A percentile compares a stretch with the other conserved stretches of the same genome.
These are phyloP conservation scores for Mactromeris polynyma DNA, from an alignment of 2,888 invertebrate species.

Conservation along the genomic window DNA sequence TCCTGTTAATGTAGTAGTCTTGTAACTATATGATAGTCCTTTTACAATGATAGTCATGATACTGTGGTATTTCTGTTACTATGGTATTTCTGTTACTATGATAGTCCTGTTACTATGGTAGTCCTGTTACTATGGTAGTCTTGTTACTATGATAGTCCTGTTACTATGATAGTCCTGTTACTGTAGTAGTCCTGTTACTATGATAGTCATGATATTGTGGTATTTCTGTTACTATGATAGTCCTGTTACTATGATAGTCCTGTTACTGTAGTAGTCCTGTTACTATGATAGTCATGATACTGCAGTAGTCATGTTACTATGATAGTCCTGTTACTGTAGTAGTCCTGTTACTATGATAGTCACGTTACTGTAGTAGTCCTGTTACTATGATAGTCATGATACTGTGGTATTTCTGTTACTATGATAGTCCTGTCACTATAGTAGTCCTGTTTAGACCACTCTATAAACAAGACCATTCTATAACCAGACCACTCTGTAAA, in stretches of 20 bases:
- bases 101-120: not conserved
- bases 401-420: too few species aligned
- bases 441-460: too few species aligned
- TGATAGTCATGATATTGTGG: too few species aligned
- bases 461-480: too few species aligned
- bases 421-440: too few species aligned
- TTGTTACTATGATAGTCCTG: not conserved
- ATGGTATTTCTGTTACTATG: not conserved
- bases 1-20: not conserved
- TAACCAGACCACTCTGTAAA: too few species aligned
- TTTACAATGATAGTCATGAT: not conserved
- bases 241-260: not conserved
- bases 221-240: too few species aligned
- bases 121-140: not conserved
- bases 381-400: too few species aligned
- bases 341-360: not conserved
- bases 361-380: too few species aligned
- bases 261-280: not conserved
- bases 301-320: not conserved
- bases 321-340: not conserved
- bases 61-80: not conserved
- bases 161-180: not conserved
- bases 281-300: not conserved
- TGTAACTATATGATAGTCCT: not conserved
- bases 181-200: too few species aligned